Base-by-base conservation (phyloP, 2,888 invertebrate species). In the Phrixothrix hirtus region DNA sequence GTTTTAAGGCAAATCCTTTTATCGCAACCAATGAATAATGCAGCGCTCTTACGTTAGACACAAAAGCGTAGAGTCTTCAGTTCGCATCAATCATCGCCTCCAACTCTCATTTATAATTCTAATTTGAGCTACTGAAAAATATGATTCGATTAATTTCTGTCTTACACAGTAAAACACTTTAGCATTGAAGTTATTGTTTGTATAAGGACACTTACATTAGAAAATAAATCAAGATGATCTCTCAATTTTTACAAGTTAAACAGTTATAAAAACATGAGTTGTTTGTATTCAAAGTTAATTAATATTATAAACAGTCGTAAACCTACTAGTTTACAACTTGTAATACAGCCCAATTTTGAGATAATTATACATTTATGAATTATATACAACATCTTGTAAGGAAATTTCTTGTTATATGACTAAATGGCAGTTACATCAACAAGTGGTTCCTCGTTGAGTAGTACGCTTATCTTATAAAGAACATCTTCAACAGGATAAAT, bases 21-120 rank as follows among this genome's bases (percentile, higher is more conserved):
- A 74, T 74, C 74, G 69, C 61, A 67, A 58, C 67, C 71, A 70
- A 74, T 74, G 74, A 75, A 74, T 75, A 74, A 74, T 75, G 73
- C 69, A 71, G 66, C 66, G 55, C 59, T 60, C 65, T 61, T 58
- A 58, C 60, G 55, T 55, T 59, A 58, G 55, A 57, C 48, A 60
- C 47, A 60, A 60, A 61, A 55, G 57, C 57, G 57, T 43, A 44
- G 49, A 41, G 47, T 57, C 49, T 51, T 60, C 46, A 47, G 49
- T 52, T 43, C 25, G 41, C 56, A 61, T 61, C 59, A 61, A 61
- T 61, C 61, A 62, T 64, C 62, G 60, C 48, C 52, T 57, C 62
- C 50, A 58, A 43, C 48, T 59, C 58, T 55, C 63, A 66, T 67
- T 66, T 64, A 64, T 67, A 59, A 64, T 63, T 64, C 64, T 62